Percentiles rank a stretch among this genome's conserved stretches.
These are phyloP conservation scores for Murina feae DNA, from an alignment of 2,113 vertebrate genomes.

Conservation along the genomic window DNA sequence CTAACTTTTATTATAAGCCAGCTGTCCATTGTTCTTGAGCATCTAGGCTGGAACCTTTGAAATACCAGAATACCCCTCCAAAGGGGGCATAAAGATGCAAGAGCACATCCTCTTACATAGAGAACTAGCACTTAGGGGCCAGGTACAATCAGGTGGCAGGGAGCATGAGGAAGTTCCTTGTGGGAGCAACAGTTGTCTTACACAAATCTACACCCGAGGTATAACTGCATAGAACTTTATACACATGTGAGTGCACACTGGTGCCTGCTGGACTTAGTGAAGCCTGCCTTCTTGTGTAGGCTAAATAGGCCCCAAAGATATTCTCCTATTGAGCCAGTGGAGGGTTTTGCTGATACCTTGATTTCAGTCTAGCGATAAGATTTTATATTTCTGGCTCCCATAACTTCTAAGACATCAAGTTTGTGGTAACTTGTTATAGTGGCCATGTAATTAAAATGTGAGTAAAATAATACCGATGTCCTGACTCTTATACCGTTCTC, in stretches of 20 bases:
- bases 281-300: neutral
- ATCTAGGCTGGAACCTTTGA: neutral
- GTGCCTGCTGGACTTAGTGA: neutral
- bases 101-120: neutral
- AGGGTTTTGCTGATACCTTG: neutral
- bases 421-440: neutral
- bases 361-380: neutral
- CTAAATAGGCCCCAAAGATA: neutral
- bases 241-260: neutral
- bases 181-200: neutral
- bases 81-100: neutral
- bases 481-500: neutral
- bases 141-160: neutral
- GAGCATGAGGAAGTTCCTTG: neutral
- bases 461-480: neutral
- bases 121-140: neutral
- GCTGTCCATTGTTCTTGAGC: neutral
- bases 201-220: neutral
- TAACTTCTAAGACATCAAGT: neutral
- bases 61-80: neutral
- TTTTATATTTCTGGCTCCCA: neutral
- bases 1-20: too few species aligned
- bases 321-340: too few species aligned
- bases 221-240: neutral
- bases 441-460: neutral